Evolutionary conservation across 2,113 vertebrate species (phyloP).

Genomic region (Phaethon lepturus): DNA sequence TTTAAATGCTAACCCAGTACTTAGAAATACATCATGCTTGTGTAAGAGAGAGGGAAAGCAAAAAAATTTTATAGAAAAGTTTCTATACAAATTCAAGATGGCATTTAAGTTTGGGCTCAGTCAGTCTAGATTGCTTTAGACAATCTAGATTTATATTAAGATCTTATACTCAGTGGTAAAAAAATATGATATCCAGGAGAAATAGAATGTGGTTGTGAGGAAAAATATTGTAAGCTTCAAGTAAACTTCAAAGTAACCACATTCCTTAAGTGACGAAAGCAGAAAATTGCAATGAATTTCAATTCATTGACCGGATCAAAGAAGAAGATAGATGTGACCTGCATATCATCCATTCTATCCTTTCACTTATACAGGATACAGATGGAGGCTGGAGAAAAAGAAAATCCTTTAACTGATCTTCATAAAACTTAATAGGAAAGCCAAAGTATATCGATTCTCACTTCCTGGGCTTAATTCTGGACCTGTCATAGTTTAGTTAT

Average conservation of each 20-base stretch:
- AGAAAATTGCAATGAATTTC: conserved; percentile 10
- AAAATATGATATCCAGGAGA: not conserved
- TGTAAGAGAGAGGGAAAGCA: not conserved
- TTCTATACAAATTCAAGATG: not conserved
- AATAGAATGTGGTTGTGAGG: not conserved
- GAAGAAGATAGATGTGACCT: not conserved
- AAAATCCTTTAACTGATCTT: conserved; percentile 22
- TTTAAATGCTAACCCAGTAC: not conserved
- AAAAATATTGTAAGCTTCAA: not conserved
- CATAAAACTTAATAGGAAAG: not conserved
- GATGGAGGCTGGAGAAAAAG: not conserved
- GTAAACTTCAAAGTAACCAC: conserved; percentile 17
- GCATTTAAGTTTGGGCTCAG: not conserved
- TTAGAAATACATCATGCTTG: not conserved
- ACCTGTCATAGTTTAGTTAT: not conserved
- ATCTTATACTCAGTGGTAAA: not conserved
- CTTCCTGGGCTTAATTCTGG: not conserved
- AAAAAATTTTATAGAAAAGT: not conserved
- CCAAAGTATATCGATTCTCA: conserved; percentile 20
- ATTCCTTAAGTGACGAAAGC: not conserved
- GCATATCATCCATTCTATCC: not conserved
- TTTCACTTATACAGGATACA: not conserved
- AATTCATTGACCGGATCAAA: conserved; percentile 21
- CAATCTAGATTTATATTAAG: not conserved
- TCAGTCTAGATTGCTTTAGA: not conserved